Conservation (phyloP, 1,140 invertebrate genomes). For the Ephestia elutella region DNA sequence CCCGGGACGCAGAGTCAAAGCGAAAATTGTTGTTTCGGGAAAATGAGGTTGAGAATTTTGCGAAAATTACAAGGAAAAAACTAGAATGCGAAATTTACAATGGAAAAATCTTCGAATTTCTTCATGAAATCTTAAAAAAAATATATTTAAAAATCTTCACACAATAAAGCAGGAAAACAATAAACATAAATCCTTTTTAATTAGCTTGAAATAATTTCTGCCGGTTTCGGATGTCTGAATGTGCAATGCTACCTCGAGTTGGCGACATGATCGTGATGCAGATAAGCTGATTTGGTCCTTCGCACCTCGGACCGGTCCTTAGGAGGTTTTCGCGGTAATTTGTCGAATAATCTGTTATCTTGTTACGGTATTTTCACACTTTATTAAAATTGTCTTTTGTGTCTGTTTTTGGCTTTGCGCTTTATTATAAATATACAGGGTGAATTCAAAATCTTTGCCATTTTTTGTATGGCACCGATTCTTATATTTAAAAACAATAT, state of each 20-base stretch:
- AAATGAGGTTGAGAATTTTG: conserved; percentile 11
- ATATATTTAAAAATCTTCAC: too few species aligned
- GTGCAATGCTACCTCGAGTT: not conserved
- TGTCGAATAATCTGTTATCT: not conserved
- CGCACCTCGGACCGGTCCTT: not conserved
- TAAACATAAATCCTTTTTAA: too few species aligned
- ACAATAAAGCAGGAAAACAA: too few species aligned
- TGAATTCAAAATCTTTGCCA: too few species aligned
- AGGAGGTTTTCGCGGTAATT: not conserved
- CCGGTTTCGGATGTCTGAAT: not conserved
- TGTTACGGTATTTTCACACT: not conserved
- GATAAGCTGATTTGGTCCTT: not conserved
- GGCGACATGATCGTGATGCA: not conserved
- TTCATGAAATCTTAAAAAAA: too few species aligned
- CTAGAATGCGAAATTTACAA: too few species aligned
- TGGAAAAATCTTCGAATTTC: not conserved
- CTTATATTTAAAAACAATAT: too few species aligned
- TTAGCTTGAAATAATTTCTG: not conserved
- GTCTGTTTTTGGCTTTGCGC: too few species aligned
- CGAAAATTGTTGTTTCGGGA: conserved; percentile 17
- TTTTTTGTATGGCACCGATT: too few species aligned
- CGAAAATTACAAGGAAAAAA: conserved; percentile 10
- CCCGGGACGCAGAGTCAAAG: conserved; percentile 5
- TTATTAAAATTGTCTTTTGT: not conserved
- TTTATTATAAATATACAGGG: too few species aligned